Base-by-base conservation (phyloP, 2,113 vertebrate species). In the Balaenoptera acutorostrata region DNA sequence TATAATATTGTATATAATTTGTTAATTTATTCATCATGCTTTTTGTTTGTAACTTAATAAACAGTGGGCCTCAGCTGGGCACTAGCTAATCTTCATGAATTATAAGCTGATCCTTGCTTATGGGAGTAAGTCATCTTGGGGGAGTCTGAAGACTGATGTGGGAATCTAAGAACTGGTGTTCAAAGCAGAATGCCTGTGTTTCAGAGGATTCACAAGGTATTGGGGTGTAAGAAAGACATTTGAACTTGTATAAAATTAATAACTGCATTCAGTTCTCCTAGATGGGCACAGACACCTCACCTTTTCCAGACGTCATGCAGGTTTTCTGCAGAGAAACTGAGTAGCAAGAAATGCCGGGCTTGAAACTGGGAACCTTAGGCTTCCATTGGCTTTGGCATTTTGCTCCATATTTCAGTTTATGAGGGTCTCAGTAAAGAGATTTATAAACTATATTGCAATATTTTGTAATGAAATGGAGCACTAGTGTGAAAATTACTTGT, bases 271-370 rank as follows among this genome's bases (percentile, higher is more conserved):
- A 11, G 12, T 29, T 66, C 61, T 36, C 31, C 33, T 20, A 27
- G 23, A 2, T 8, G 29, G 23, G 23, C 13, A 13, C 7, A 3
- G n/a, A 44, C 6, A 5, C 59, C 8, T 39, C 21, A 14, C 1
- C 7, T 33, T 33, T 3, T 12, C 44, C 4, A 6, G n/a, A 21
- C 1, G 6, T 2, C 44, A 33, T 0, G 17, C 20, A 4, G 52
- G 15, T 52, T 52, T 52, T 9, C n/a, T 31, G 29, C 33, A 4
- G 78, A 39, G 6, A 15, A 46, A 39, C 2, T 2, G 39, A 29
- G 29, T 2, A 0, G 9, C 1, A 6, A 1, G 2, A 8, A 13
- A 0, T 9, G 14, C 17, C 2, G 13, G 31, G 6, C 31, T 9
- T 36, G 7, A 21, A 10, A 0, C 5, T 2, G 10, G 41, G 31